A percentile compares a stretch with the other conserved stretches of the same genome.
phyloP scores from a whole-genome alignment of 2,113 vertebrate species.

The Microtus richardsoni region DNA sequence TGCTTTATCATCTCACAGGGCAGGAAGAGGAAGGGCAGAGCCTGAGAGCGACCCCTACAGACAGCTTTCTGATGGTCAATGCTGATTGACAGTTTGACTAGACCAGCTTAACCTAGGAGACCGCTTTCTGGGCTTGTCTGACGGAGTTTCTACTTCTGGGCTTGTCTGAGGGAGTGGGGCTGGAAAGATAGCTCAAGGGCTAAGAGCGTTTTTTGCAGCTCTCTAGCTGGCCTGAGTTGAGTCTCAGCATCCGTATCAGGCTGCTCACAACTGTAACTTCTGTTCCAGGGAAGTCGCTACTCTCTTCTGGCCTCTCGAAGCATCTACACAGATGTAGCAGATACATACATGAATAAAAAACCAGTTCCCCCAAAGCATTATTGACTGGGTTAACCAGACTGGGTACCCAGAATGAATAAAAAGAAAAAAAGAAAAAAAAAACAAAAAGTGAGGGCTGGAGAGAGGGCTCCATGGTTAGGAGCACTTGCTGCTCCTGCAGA shows the following conservation, averaged over 20 bases:
- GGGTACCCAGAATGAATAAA: background rate
- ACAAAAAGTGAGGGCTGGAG: background rate
- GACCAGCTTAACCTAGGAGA: background rate
- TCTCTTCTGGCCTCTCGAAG: background rate
- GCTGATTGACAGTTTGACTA: background rate
- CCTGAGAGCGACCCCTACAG: background rate
- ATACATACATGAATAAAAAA: background rate
- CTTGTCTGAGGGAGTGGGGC: background rate
- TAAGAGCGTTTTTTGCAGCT: too few relatives aligned
- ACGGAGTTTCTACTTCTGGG: background rate
- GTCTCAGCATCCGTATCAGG: background rate
- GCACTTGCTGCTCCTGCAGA: background rate
- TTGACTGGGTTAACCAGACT: background rate
- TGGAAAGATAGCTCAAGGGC: background rate
- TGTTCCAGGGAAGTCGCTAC: background rate
- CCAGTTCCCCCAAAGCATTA: rapidly evolving
- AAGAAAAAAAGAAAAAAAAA: background rate
- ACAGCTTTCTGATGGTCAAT: background rate
- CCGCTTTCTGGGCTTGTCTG: background rate
- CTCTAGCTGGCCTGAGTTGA: background rate
- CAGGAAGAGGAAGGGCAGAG: background rate
- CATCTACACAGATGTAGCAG: background rate
- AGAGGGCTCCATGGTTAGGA: background rate
- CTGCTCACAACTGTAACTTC: background rate
- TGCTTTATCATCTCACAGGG: background rate